These are phyloP conservation scores for Manis javanica DNA, from an alignment of 2,797 vertebrate species.

Conservation along the genomic window DNA sequence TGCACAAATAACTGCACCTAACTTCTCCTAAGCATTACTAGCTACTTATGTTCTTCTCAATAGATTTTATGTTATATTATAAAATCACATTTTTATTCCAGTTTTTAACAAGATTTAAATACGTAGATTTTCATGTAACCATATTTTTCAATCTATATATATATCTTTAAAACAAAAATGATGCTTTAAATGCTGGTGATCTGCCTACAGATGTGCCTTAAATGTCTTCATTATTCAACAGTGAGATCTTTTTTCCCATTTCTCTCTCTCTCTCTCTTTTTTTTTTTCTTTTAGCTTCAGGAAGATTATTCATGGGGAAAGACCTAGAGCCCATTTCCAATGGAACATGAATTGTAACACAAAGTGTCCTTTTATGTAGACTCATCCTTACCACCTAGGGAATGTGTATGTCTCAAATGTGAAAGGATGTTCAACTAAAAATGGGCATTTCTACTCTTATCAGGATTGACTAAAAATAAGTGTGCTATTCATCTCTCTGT, in stretches of 20 bases:
- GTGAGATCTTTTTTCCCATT: neutral
- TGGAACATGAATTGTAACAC: neutral
- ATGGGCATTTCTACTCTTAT: neutral
- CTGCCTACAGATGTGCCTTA: neutral
- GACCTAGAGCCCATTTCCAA: neutral
- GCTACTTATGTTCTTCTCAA: neutral
- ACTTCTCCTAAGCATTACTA: neutral
- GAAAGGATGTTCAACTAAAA: neutral
- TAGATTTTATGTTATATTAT: neutral
- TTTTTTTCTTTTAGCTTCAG: neutral
- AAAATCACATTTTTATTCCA: neutral
- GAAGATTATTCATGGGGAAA: neutral
- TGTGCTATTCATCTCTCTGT: neutral
- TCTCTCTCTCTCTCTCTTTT: neutral
- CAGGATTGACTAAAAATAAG: neutral
- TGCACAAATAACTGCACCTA: neutral
- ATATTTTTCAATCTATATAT: neutral
- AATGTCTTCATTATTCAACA: neutral
- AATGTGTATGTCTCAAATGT: neutral
- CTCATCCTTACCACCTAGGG: neutral
- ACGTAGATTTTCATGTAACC: neutral
- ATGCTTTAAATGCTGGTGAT: neutral
- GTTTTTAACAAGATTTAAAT: neutral
- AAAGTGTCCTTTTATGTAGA: constrained; percentile 8
- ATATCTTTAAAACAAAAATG: neutral